Conservation (phyloP, 2,113 vertebrate species). For the Alethe diademata region DNA sequence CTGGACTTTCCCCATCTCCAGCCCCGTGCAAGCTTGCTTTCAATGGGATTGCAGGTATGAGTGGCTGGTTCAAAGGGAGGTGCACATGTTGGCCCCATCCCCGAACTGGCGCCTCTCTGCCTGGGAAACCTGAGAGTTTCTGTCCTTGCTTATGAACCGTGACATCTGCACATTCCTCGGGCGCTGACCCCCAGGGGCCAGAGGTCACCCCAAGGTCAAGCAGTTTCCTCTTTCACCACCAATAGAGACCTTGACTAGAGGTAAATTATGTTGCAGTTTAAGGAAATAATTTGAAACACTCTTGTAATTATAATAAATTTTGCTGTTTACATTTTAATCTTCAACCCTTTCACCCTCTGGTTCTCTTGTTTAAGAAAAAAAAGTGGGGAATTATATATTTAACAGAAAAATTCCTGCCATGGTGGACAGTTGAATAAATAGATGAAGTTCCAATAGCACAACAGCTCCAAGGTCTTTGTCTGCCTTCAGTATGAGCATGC, state of each 20-base stretch:
- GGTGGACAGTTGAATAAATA: conserved; percentile 58
- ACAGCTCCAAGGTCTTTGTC: conserved; percentile 29
- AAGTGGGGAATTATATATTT: conserved; percentile 45
- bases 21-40: neutral
- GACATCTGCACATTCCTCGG: conserved; percentile 88
- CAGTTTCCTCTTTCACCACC: conserved; percentile 83
- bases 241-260: conserved; percentile 75
- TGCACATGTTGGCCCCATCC: conserved; percentile 75
- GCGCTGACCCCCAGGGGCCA: conserved; percentile 82
- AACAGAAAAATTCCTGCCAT: conserved; percentile 39
- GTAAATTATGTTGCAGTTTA: conserved; percentile 78
- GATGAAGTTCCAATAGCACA: conserved; percentile 20
- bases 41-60: conserved; percentile 62
- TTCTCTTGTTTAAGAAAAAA: conserved; percentile 52
- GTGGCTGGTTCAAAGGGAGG: conserved; percentile 70
- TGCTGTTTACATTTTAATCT: conserved; percentile 82
- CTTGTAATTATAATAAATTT: conserved; percentile 83
- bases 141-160: conserved; percentile 79
- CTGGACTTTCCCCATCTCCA: neutral
- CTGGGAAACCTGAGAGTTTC: conserved; percentile 80
- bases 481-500: conserved; percentile 9
- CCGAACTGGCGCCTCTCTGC: conserved; percentile 81
- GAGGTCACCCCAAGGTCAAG: conserved; percentile 77
- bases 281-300: conserved; percentile 81
- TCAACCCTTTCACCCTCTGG: conserved; percentile 71